Evolutionary conservation across 1,140 invertebrate genomes (phyloP), one percentile per base, ranked within the genome.

Genomic region (Microplitis demolitor): DNA sequence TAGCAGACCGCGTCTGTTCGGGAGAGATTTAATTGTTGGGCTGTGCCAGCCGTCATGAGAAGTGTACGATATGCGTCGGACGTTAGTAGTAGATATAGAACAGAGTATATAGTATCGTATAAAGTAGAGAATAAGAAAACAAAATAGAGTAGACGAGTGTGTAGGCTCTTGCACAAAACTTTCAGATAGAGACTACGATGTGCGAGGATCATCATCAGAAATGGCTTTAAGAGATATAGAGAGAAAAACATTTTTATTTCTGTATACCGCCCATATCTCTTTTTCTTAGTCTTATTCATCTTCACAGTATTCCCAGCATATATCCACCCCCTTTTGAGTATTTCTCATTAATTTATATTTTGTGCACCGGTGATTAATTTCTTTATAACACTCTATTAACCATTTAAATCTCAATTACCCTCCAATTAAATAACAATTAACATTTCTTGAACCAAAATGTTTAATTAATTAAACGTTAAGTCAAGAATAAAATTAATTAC

Each of bases 11-110:
- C 39, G 80, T 81, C 80, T 78, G 78, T 80, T 75, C 78, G 77
- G 80, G 77, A 80, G 77, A 79, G 80, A 82, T 84, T 84, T 84
- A 84, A 84, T 84, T 84, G 81, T 83, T 84, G 76, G 83, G 83
- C 83, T 81, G 80, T 74, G 64, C 76, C 74, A 80, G 77, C 77
- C 83, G 79, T 83, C 81, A 84, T 81, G 80, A 82, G 82, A 80
- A 77, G 76, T 67, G 73, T 74, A 71, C 64, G 75, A 70, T 74
- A 72, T 69, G 70, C 60, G 64, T 72, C 58, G 67, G 67, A 75
- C 75, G 71, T 77, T 75, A 74, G 72, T 11, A 45, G 39, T 45
- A 45, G 39, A 45, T 45, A 45, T 45, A 45, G 39, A 45, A 24
- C 24, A 24, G 24, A 24, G 24, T 45, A 45, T 45, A 45, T 4